Evolutionary conservation across 2,888 invertebrate species (phyloP).

Genomic region (Aphodius sticticus): DNA sequence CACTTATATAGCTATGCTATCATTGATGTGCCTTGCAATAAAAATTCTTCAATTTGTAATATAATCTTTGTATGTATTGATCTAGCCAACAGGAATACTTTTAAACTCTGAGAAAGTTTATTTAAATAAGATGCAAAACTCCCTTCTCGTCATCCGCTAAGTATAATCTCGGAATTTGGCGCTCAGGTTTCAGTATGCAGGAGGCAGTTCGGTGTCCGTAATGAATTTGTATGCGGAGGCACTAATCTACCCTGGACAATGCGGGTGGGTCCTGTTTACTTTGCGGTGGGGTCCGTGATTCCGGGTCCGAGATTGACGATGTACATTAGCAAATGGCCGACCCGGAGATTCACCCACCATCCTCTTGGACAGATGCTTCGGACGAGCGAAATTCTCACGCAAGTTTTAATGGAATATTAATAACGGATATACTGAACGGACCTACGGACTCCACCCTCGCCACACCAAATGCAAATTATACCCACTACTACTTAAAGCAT

Average conservation of each 20-base stretch:
- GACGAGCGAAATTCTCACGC: slow-evolving; percentile 55
- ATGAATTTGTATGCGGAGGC: slow-evolving; percentile 31
- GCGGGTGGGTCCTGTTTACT: slow-evolving; percentile 50
- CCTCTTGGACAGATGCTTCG: slow-evolving; percentile 52
- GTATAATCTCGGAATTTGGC: not conserved
- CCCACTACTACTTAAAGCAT: not conserved
- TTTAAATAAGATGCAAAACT: not conserved
- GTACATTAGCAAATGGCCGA: slow-evolving; percentile 58
- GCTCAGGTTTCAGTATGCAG: slow-evolving; percentile 8
- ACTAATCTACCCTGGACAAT: slow-evolving; percentile 50
- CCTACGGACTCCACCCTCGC: not conserved
- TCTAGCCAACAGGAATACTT: no score
- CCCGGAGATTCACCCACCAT: slow-evolving; percentile 37
- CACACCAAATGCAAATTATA: slow-evolving; percentile 16
- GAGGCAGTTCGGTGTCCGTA: slow-evolving; percentile 19
- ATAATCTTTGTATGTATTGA: no score
- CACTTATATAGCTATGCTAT: no score
- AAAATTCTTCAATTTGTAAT: no score
- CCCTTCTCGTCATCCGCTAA: not conserved
- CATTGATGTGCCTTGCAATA: no score
- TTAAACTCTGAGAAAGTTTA: not conserved
- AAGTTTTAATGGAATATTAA: slow-evolving; percentile 25
- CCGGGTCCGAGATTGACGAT: slow-evolving; percentile 55
- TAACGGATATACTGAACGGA: slow-evolving; percentile 24
- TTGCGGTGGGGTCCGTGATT: slow-evolving; percentile 46